Evolutionary conservation across 1,140 invertebrate species (phyloP), one percentile per base, ranked within the genome.

Genomic region (Megalonaias nervosa): DNA sequence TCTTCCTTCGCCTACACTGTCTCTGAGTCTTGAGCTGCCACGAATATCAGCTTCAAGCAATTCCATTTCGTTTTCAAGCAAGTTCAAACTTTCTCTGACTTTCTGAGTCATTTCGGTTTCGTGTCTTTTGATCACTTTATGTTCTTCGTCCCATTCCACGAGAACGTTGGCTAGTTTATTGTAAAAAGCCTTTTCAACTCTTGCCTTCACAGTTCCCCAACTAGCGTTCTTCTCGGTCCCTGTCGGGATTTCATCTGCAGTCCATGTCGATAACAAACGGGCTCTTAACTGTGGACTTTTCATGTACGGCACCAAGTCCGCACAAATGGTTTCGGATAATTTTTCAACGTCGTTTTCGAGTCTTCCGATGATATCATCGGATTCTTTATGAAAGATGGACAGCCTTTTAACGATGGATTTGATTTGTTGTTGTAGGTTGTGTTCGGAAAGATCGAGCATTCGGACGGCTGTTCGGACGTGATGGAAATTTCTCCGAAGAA

Each of bases 401-500:
- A 86, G 74, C 60, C 81, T 83, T 5, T 48, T 11, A 17, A 61
- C n/a, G 23, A 81, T 70, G 17, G 12, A 64, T 2, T n/a, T 12
- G 61, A 83, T 81, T 11, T 71, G 60, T 9, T 67, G 58, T 21
- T 77, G 62, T 17, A 77, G 79, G 17, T 84, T 81, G 17, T 79
- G 75, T 38, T 82, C 71, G 0, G 78, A 73, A 38, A 66, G 57
- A 31, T 61, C 76, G 19, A 84, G 76, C 26, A 78, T 67, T 26
- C 71, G 75, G 48, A 82, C 75, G 17, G 81, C 78, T 12, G 80
- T 77, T 48, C 75, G 78, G 38, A 82, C 55, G 58, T 79, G 72
- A 48, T 71, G 72, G 1, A 79, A 71, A 23, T 74, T 68, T 16
- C 75, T 68, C 15, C 80, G 73, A 1, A 87, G 62, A 3, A 86